Evolutionary conservation across 2,113 vertebrate genomes (phyloP).

Genomic region (Myocastor coypus): DNA sequence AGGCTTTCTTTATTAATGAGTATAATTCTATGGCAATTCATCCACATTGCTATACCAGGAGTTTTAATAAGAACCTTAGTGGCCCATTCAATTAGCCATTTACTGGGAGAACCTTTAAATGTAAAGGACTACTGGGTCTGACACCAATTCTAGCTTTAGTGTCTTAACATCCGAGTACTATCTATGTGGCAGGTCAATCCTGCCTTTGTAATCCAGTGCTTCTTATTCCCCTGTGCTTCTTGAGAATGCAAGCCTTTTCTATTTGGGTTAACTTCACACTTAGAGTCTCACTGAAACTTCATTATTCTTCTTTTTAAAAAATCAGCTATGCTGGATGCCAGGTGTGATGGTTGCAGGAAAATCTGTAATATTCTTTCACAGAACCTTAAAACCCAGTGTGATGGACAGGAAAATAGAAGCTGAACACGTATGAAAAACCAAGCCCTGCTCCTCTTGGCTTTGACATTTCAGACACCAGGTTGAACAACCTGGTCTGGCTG

Average conservation of each 20-base stretch:
- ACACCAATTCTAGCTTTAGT: neutral
- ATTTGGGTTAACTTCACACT: conserved; percentile 78
- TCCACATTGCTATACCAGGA: neutral
- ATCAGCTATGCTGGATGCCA: conserved; percentile 33
- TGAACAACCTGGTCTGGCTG: neutral
- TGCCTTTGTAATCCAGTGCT: conserved; percentile 63
- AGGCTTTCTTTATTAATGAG: neutral
- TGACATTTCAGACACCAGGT: neutral
- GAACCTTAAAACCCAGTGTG: conserved; percentile 36
- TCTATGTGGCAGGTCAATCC: conserved; percentile 35
- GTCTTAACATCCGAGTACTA: neutral
- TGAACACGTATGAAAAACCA: neutral
- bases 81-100: neutral
- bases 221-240: neutral
- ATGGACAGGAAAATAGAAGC: conserved; percentile 1
- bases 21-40: neutral
- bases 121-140: neutral
- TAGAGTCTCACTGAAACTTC: conserved; percentile 47
- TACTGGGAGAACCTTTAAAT: neutral
- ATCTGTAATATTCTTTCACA: conserved; percentile 56
- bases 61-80: neutral
- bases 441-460: neutral
- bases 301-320: conserved; percentile 47
- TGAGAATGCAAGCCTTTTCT: conserved; percentile 59
- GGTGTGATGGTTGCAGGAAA: conserved; percentile 45